These are phyloP conservation scores for Cirrhinus molitorella DNA, from an alignment of 2,797 vertebrate species.

Conservation along the genomic window DNA sequence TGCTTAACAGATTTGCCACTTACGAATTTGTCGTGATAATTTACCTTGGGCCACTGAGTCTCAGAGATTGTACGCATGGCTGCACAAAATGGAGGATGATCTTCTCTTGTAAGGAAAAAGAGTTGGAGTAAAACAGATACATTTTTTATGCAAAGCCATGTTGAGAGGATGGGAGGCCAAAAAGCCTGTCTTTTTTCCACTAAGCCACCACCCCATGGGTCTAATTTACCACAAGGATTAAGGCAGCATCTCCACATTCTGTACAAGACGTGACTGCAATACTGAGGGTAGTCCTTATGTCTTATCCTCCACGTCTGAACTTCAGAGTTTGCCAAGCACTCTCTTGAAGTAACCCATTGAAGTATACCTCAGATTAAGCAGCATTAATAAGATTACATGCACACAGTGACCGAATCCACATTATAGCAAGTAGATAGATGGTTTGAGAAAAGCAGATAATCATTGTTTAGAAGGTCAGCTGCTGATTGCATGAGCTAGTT, in stretches of 20 bases:
- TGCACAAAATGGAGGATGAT: conserved; percentile 43
- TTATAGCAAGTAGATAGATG: conserved; percentile 2
- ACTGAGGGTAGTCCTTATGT: conserved; percentile 22
- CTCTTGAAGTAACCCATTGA: conserved; percentile 23
- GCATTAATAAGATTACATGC: conserved; percentile 13
- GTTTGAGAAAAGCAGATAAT: conserved; percentile 8
- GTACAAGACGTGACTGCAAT: conserved; percentile 51
- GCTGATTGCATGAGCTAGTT: neutral
- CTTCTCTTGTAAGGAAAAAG: conserved; percentile 20
- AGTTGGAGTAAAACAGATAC: conserved; percentile 46
- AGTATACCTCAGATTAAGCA: neutral
- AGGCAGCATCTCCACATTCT: conserved; percentile 34
- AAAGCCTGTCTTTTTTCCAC: conserved; percentile 17
- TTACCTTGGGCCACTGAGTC: neutral
- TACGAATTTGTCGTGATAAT: conserved; percentile 38
- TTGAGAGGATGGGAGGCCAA: conserved; percentile 37
- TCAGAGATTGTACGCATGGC: conserved; percentile 36
- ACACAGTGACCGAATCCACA: conserved; percentile 2
- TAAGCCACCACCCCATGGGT: conserved; percentile 43
- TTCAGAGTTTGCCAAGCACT: conserved; percentile 26
- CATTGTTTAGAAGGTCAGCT: conserved; percentile 9
- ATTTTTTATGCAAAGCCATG: conserved; percentile 51
- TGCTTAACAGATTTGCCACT: neutral
- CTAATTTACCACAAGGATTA: conserved; percentile 57
- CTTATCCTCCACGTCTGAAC: conserved; percentile 17